Base-by-base conservation (phyloP, 1,140 invertebrate genomes). In the Drosophila albomicans region DNA sequence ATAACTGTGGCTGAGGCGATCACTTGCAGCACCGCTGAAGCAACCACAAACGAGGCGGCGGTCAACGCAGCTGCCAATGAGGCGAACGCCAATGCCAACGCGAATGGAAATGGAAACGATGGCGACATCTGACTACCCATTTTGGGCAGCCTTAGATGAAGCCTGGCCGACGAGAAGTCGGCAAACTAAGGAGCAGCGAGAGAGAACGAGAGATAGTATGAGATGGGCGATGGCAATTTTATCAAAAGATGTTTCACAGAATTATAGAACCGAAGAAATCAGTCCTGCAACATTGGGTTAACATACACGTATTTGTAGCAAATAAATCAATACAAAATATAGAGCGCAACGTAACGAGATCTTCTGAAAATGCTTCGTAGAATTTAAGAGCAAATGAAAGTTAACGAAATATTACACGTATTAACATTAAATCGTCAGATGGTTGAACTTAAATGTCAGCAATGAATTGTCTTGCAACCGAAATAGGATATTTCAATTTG, bases 101-200 rank as follows among this genome's bases (percentile, higher is more conserved):
- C 62, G 43, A 72, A 72, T 46, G 82, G 59, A 41, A 75, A 76
- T 8, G 69, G 79, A n/a, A 54, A 57, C 54, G 59, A 58, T 4
- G 68, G 52, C n/a, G 91, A 92, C 54, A 92, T 92, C 78, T 92
- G 91, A 92, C 91, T 92, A 84, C 91, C 91, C 63, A 92, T 92
- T 57, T 63, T 92, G 71, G 82, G 78, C 75, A 79, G 85, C 75
- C 78, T 88, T 38, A 85, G 81, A 62, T 90, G 56, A 81, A 81
- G 78, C 70, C 78, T 87, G 84, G 72, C 58, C 46, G 61, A 69
- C 61, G 43, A 48, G 48, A 52, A 82, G 46, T 71, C 68, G 67
- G 51, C 67, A 54, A 79, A 66, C 61, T 75, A 75, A 48, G 67
- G 56, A 64, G 30, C 28, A 25, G 20, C 20, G 3, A 25, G 20